A percentile compares a stretch with the other conserved stretches of the same genome.
Conservation (phyloP, 2,888 invertebrate species). For the Selenia dentaria region DNA sequence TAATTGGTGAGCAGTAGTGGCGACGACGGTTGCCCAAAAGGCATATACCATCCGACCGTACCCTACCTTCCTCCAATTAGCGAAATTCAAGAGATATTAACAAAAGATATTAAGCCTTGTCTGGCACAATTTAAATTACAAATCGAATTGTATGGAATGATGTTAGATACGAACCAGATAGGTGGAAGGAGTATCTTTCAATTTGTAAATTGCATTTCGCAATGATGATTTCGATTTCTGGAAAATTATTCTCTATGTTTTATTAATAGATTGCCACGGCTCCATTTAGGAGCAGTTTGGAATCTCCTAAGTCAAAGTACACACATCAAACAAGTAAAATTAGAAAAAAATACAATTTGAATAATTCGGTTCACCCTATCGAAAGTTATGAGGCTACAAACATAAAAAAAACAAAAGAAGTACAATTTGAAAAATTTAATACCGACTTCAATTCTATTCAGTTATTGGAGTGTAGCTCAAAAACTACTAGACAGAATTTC, state of each 20-base stretch:
- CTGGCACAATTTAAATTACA: conserved; percentile 47
- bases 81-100: conserved; percentile 47
- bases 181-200: conserved; percentile 43
- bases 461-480: too few species aligned
- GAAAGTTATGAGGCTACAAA: too few species aligned
- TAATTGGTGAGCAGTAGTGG: conserved; percentile 61
- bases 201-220: conserved; percentile 44
- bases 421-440: too few species aligned
- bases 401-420: too few species aligned
- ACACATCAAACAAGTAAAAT: too few species aligned
- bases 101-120: conserved; percentile 53
- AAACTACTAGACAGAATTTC: too few species aligned
- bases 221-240: conserved; percentile 44
- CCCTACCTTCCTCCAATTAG: conserved; percentile 52
- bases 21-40: conserved; percentile 49
- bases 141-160: conserved; percentile 44
- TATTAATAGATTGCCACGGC: conserved; percentile 11
- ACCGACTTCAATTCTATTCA: too few species aligned
- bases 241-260: conserved; percentile 33
- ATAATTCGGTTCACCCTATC: too few species aligned
- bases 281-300: too few species aligned
- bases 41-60: conserved; percentile 42
- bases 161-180: conserved; percentile 33
- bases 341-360: too few species aligned
- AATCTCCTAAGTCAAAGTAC: too few species aligned